Conservation (phyloP, 2,113 vertebrate genomes). For the Scytalopus superciliaris region DNA sequence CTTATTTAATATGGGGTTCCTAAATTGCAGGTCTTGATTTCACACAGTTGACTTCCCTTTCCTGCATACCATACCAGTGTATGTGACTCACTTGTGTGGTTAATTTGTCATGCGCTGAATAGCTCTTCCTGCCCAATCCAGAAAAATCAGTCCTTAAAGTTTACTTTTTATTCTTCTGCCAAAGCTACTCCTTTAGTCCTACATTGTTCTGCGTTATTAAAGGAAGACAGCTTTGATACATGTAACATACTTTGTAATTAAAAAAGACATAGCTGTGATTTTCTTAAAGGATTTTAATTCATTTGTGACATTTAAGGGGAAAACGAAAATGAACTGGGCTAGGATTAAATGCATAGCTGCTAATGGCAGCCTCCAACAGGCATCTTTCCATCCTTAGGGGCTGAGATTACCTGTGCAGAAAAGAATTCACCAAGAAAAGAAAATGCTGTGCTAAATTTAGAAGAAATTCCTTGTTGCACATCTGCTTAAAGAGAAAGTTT, state of each 20-base stretch:
- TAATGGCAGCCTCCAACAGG: not conserved
- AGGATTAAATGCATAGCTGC: not conserved
- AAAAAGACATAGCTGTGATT: not conserved
- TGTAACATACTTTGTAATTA: not conserved
- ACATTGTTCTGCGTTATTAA: not conserved
- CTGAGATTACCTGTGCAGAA: constrained; percentile 44
- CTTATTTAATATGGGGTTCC: constrained; percentile 17
- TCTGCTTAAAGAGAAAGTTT: not conserved
- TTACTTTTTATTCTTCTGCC: constrained; percentile 13
- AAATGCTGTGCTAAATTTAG: not conserved
- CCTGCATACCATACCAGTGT: constrained; percentile 58
- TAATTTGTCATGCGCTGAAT: constrained; percentile 62
- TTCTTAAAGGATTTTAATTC: not conserved
- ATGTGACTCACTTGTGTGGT: constrained; percentile 66
- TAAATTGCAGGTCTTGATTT: constrained; percentile 62
- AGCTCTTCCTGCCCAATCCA: constrained; percentile 58
- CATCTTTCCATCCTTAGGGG: constrained; percentile 15
- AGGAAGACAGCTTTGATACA: not conserved
- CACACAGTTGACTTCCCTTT: constrained; percentile 60
- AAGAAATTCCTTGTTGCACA: not conserved
- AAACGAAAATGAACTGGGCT: not conserved
- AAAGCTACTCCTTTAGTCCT: not conserved
- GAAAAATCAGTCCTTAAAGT: constrained; percentile 27
- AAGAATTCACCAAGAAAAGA: constrained; percentile 51
- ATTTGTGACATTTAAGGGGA: not conserved